These are phyloP conservation scores for Psittacara wagleri DNA, from an alignment of 2,113 vertebrate genomes.

Conservation along the genomic window DNA sequence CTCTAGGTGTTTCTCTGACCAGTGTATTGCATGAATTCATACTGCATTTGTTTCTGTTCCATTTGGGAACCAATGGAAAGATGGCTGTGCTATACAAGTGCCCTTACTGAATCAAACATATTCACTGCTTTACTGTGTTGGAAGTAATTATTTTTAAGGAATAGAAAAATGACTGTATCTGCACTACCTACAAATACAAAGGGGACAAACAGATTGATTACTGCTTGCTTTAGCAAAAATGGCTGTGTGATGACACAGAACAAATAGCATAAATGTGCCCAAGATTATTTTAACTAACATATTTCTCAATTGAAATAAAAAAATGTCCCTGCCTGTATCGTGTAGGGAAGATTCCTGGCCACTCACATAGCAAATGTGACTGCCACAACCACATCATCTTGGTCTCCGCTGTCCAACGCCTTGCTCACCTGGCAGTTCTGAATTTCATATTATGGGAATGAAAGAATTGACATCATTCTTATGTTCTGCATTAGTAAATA, in stretches of 20 bases:
- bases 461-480: background rate
- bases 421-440: background rate
- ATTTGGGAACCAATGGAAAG: background rate
- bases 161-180: background rate
- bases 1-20: background rate
- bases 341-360: background rate
- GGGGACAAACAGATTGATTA: background rate
- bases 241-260: background rate
- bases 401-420: background rate
- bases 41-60: background rate
- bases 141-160: background rate
- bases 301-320: background rate
- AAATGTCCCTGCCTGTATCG: fast-evolving
- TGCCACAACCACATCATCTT: background rate
- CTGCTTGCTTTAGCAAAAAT: background rate
- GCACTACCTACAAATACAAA: background rate
- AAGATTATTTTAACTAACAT: background rate
- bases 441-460: background rate
- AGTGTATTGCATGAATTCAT: background rate
- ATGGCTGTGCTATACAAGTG: background rate
- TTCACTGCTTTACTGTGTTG: background rate
- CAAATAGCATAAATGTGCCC: background rate
- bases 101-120: background rate
- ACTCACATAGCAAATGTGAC: background rate
- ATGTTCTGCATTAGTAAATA: background rate